These are phyloP conservation scores for Drosophila neocordata DNA, from an alignment of 1,140 invertebrate species.

Conservation along the genomic window DNA sequence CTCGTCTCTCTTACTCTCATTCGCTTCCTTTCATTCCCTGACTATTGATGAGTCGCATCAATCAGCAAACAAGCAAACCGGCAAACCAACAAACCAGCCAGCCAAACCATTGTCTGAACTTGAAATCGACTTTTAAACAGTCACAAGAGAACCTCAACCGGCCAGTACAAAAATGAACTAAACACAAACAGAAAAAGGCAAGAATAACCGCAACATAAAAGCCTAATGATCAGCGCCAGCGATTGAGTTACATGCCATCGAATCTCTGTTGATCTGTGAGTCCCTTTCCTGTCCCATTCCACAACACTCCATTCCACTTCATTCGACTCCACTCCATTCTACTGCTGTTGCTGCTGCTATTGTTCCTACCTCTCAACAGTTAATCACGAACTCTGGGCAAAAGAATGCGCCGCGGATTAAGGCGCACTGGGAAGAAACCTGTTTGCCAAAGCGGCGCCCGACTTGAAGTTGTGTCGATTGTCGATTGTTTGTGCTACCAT, in stretches of 20 bases:
- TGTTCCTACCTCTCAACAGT: conserved; percentile 68
- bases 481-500: conserved; percentile 15
- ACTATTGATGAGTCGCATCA: conserved; percentile 68
- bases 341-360: conserved; percentile 12
- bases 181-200: conserved; percentile 2
- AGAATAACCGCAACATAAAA: conserved; percentile 71
- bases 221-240: conserved; percentile 76
- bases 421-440: conserved; percentile 23
- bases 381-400: conserved; percentile 71
- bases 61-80: conserved; percentile 48
- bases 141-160: conserved; percentile 33
- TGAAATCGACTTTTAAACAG: conserved; percentile 75
- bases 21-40: not conserved
- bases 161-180: not conserved
- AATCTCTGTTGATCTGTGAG: conserved; percentile 61
- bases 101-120: conserved; percentile 68
- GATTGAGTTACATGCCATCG: conserved; percentile 76
- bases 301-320: not conserved
- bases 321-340: conserved; percentile 3
- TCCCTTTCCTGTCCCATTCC: conserved; percentile 7
- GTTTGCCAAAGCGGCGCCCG: conserved; percentile 16
- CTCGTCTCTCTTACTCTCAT: conserved; percentile 4
- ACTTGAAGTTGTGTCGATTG: conserved; percentile 17
- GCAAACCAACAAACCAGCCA: conserved; percentile 3
- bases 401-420: conserved; percentile 71